Evolutionary conservation across 23 tunicate species (phyloP).

Genomic region (Halocynthia aurantium): DNA sequence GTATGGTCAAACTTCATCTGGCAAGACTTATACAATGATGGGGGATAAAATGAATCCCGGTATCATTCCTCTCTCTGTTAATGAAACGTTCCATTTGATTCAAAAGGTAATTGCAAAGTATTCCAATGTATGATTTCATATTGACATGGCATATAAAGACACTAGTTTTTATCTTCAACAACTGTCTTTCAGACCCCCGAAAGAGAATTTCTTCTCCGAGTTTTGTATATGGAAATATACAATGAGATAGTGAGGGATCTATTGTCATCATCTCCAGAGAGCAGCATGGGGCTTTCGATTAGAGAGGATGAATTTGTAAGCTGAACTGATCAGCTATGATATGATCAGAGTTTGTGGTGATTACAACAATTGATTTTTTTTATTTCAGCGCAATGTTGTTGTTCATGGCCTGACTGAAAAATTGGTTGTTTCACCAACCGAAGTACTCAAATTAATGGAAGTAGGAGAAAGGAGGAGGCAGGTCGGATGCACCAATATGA

Average conservation of each 20-base stretch:
- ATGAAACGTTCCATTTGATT: slow-evolving; percentile 57
- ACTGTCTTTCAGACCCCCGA: slow-evolving; percentile 53
- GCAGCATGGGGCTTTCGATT: slow-evolving; percentile 5
- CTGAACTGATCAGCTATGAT: background rate
- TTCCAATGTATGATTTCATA: too few species aligned
- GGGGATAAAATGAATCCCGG: slow-evolving; percentile 43
- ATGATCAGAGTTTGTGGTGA: background rate
- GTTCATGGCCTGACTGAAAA: slow-evolving; percentile 61
- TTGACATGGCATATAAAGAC: too few species aligned
- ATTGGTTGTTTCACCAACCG: slow-evolving; percentile 58
- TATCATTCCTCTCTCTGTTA: slow-evolving; percentile 71
- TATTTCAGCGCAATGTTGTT: slow-evolving; percentile 47
- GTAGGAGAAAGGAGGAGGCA: slow-evolving; percentile 53
- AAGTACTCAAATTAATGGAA: slow-evolving; percentile 45
- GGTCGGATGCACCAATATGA: slow-evolving; percentile 74
- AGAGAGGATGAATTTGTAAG: slow-evolving; percentile 91
- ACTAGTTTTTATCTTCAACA: background rate
- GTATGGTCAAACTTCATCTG: slow-evolving; percentile 92
- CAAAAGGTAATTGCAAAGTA: slow-evolving; percentile 33
- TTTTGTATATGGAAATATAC: slow-evolving; percentile 86
- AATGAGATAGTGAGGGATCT: slow-evolving; percentile 75
- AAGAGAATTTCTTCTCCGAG: slow-evolving; percentile 66
- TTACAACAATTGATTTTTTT: background rate
- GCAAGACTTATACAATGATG: slow-evolving; percentile 85
- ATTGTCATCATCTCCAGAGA: slow-evolving; percentile 39